These are phyloP conservation scores for Falco peregrinus DNA, from an alignment of 2,797 vertebrate species.

Conservation along the genomic window DNA sequence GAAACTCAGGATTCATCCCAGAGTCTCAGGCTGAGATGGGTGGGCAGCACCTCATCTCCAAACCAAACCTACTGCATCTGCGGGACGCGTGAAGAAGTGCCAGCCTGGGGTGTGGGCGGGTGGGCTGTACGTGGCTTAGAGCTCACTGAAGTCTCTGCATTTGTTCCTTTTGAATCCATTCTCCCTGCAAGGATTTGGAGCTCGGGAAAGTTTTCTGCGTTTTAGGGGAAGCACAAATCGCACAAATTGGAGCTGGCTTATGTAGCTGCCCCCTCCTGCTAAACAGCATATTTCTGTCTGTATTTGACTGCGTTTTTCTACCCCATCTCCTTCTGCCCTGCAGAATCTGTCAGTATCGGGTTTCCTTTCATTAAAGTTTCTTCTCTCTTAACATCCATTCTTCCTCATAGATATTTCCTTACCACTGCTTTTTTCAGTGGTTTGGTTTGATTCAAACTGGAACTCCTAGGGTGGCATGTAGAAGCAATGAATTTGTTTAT, in stretches of 20 bases:
- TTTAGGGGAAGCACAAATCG: background rate
- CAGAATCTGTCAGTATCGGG: conserved; percentile 35
- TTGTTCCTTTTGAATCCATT: background rate
- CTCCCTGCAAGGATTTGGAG: background rate
- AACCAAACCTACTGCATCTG: background rate
- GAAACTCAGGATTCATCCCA: background rate
- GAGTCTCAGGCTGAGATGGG: rapidly evolving
- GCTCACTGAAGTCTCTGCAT: background rate
- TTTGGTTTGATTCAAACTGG: background rate
- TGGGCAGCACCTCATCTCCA: rapidly evolving
- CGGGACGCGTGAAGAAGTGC: background rate
- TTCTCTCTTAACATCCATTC: background rate
- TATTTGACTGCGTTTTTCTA: conserved; percentile 4
- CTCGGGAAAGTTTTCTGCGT: background rate
- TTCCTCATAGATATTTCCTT: background rate
- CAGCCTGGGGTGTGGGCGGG: background rate
- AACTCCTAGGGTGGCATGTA: background rate
- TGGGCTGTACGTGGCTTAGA: rapidly evolving
- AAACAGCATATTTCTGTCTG: conserved; percentile 33
- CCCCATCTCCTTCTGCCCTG: conserved; percentile 36
- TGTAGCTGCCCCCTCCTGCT: background rate
- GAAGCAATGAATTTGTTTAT: background rate
- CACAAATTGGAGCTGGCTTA: background rate
- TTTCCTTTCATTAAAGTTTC: conserved; percentile 25
- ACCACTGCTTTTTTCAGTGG: background rate